Evolutionary conservation across 2,888 invertebrate genomes (phyloP).

Genomic region (Epirrhoe alternata): DNA sequence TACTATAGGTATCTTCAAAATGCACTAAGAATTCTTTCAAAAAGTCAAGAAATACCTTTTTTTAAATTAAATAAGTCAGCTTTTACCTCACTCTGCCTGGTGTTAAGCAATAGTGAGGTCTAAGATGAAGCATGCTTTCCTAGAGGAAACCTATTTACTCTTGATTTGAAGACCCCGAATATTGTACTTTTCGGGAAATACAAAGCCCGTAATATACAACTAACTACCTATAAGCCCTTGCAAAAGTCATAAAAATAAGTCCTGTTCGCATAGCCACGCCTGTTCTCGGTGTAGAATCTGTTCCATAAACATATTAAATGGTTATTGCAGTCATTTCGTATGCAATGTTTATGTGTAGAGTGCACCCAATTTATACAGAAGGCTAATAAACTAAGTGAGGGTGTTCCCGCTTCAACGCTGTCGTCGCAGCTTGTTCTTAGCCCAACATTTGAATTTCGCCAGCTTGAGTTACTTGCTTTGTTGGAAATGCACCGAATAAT

Average conservation of each 20-base stretch:
- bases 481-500: conserved; percentile 35
- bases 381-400: conserved; percentile 37
- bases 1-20: too few relatives aligned
- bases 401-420: conserved; percentile 24
- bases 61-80: too few relatives aligned
- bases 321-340: conserved; percentile 20
- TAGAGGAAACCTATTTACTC: too few relatives aligned
- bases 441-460: conserved; percentile 34
- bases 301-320: conserved; percentile 17
- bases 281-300: conserved; percentile 8
- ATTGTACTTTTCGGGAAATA: too few relatives aligned
- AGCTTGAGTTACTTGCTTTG: conserved; percentile 33
- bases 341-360: conserved; percentile 26
- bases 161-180: too few relatives aligned
- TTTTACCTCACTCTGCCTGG: too few relatives aligned
- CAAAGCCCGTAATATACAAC: too few relatives aligned
- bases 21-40: too few relatives aligned
- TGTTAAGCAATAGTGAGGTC: too few relatives aligned
- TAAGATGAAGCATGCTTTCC: too few relatives aligned
- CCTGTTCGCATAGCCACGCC: background rate
- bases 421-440: conserved; percentile 32
- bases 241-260: background rate
- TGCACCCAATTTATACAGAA: conserved; percentile 29
- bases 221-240: background rate
- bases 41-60: too few relatives aligned